These are phyloP conservation scores for Acromyrmex charruanus DNA, from an alignment of 1,140 invertebrate species.

Conservation along the genomic window DNA sequence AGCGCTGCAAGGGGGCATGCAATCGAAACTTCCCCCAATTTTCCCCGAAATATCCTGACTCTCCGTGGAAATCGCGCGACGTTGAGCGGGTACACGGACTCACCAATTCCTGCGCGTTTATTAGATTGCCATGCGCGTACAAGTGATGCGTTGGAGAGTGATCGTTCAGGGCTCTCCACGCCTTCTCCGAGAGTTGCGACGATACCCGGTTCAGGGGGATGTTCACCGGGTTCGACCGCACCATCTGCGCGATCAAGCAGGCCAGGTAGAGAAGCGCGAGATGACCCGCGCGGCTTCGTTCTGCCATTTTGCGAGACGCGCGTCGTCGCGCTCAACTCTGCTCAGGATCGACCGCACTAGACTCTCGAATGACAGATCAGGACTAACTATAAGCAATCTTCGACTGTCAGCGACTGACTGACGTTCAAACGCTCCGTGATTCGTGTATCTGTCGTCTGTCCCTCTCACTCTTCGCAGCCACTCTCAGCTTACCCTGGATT, in stretches of 20 bases:
- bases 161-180: constrained; percentile 78
- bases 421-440: not conserved
- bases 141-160: constrained; percentile 77
- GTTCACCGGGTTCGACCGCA: constrained; percentile 63
- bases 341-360: not conserved
- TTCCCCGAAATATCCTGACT: not conserved
- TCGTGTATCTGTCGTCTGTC: not conserved
- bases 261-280: constrained; percentile 16
- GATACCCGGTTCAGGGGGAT: constrained; percentile 71
- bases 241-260: constrained; percentile 4
- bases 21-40: not conserved
- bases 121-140: constrained; percentile 79
- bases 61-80: not conserved
- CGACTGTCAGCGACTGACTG: constrained; percentile 8
- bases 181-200: constrained; percentile 71
- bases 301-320: constrained; percentile 45
- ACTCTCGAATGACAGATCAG: not conserved
- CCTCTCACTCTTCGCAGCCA: not conserved
- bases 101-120: constrained; percentile 81
- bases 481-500: not conserved
- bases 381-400: not conserved
- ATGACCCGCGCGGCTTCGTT: not conserved
- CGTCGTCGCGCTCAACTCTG: not conserved
- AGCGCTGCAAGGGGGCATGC: too few species aligned
- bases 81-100: constrained; percentile 21